Conservation (phyloP, 2,113 vertebrate species). For the Chauna torquata region DNA sequence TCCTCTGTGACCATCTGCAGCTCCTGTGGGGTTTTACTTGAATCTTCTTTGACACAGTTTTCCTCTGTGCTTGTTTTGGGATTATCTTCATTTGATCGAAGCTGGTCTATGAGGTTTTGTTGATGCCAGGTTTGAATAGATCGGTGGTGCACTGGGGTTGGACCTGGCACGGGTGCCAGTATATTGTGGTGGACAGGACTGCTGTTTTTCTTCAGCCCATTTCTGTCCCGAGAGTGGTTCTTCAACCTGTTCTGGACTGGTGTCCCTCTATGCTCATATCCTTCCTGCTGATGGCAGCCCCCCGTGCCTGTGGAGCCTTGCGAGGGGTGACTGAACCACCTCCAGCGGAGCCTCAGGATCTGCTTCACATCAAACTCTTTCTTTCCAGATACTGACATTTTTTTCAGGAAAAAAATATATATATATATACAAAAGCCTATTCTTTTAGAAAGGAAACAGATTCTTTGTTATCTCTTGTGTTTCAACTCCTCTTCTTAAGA, state of each 20-base stretch:
- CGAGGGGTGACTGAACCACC: conserved; percentile 95
- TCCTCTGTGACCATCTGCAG: conserved; percentile 82
- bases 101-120: conserved; percentile 83
- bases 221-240: conserved; percentile 91
- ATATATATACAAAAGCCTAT: conserved; percentile 67
- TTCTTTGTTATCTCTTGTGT: conserved; percentile 75
- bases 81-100: conserved; percentile 80
- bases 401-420: conserved; percentile 69
- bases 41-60: conserved; percentile 78
- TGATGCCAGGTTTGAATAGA: conserved; percentile 85
- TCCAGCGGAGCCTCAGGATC: conserved; percentile 95
- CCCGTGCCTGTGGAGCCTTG: conserved; percentile 86
- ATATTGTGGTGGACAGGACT: conserved; percentile 90
- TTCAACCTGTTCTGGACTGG: conserved; percentile 88
- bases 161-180: conserved; percentile 83
- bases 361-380: conserved; percentile 98
- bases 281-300: conserved; percentile 93
- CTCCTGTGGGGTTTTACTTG: conserved; percentile 73
- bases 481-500: conserved; percentile 69
- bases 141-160: conserved; percentile 82
- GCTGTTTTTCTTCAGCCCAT: conserved; percentile 81
- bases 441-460: conserved; percentile 68
- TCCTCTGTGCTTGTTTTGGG: conserved; percentile 77
- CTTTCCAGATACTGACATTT: conserved; percentile 94
- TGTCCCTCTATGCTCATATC: conserved; percentile 89